Conservation (phyloP, 2,888 invertebrate genomes). For the Cheilosia soror region DNA sequence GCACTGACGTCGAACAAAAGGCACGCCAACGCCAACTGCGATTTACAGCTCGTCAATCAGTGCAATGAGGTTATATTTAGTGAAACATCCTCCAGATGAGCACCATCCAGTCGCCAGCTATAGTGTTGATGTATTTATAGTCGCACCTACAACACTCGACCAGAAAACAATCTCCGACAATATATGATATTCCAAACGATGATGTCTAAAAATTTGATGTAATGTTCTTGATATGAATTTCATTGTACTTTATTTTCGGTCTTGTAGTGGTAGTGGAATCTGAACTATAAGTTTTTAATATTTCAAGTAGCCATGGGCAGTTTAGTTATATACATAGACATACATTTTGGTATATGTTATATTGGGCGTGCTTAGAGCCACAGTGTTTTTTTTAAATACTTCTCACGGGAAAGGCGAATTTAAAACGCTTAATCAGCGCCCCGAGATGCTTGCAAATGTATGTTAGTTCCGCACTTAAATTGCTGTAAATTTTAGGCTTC, state of each 20-base stretch:
- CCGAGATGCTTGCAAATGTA: too few relatives aligned
- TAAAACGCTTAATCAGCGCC: too few relatives aligned
- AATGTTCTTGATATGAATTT: not conserved
- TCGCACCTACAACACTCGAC: slow-evolving; percentile 30
- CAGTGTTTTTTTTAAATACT: too few relatives aligned
- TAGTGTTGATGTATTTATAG: slow-evolving; percentile 60
- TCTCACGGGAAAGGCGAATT: too few relatives aligned
- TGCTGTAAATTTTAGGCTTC: too few relatives aligned
- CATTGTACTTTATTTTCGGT: not conserved
- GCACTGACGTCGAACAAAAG: slow-evolving; percentile 23
- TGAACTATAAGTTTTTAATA: not conserved
- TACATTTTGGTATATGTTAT: too few relatives aligned
- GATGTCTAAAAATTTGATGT: slow-evolving; percentile 15
- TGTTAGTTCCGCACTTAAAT: too few relatives aligned
- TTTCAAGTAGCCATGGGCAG: not conserved
- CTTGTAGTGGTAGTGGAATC: not conserved
- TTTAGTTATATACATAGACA: too few relatives aligned
- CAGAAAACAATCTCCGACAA: slow-evolving; percentile 1
- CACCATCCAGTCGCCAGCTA: slow-evolving; percentile 21
- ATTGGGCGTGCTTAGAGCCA: too few relatives aligned
- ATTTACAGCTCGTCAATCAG: slow-evolving; percentile 54
- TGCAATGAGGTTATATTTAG: slow-evolving; percentile 39
- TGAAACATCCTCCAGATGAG: slow-evolving; percentile 49
- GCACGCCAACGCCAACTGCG: slow-evolving; percentile 14
- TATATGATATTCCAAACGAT: not conserved